Evolutionary conservation across 2,888 invertebrate species (phyloP).

Genomic region (Serrognathus titanus): DNA sequence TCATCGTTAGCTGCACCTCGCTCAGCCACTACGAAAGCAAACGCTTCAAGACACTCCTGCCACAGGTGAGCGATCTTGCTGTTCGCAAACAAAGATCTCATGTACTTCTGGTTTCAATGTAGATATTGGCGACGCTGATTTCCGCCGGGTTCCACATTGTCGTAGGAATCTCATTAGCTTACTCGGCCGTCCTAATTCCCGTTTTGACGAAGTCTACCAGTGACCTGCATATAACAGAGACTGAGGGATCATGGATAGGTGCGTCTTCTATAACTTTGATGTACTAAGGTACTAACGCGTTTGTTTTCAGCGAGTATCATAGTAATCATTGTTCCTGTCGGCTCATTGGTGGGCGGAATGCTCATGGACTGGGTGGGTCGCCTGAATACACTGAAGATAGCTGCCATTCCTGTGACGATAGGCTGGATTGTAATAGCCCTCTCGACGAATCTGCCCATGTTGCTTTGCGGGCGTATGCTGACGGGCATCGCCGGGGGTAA

Average conservation of each 20-base stretch:
- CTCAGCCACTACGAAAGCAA: slow-evolving; percentile 47
- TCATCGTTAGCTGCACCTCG: slow-evolving; percentile 49
- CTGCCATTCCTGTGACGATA: slow-evolving; percentile 53
- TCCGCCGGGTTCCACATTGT: slow-evolving; percentile 58
- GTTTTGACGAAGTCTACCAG: slow-evolving; percentile 42
- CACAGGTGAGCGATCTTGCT: slow-evolving; percentile 44
- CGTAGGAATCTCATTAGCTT: slow-evolving; percentile 59
- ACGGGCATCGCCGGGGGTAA: slow-evolving; percentile 55
- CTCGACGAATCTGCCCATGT: slow-evolving; percentile 51
- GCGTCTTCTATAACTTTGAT: slow-evolving; percentile 16
- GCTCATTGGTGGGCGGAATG: slow-evolving; percentile 54
- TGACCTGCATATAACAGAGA: slow-evolving; percentile 40
- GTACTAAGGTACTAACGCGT: background rate
- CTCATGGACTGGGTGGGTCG: slow-evolving; percentile 57
- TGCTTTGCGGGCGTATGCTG: slow-evolving; percentile 53
- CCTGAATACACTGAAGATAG: slow-evolving; percentile 55
- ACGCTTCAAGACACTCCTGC: slow-evolving; percentile 45
- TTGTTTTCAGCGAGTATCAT: slow-evolving; percentile 53
- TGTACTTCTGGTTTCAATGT: slow-evolving; percentile 3
- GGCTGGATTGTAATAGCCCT: slow-evolving; percentile 58
- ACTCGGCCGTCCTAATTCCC: slow-evolving; percentile 54
- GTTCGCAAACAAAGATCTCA: background rate
- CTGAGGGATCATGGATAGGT: slow-evolving; percentile 53
- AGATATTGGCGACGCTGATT: slow-evolving; percentile 55
- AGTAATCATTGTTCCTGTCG: slow-evolving; percentile 55